Base-by-base conservation (phyloP, 1,140 invertebrate genomes). In the Anoplophora glabripennis region DNA sequence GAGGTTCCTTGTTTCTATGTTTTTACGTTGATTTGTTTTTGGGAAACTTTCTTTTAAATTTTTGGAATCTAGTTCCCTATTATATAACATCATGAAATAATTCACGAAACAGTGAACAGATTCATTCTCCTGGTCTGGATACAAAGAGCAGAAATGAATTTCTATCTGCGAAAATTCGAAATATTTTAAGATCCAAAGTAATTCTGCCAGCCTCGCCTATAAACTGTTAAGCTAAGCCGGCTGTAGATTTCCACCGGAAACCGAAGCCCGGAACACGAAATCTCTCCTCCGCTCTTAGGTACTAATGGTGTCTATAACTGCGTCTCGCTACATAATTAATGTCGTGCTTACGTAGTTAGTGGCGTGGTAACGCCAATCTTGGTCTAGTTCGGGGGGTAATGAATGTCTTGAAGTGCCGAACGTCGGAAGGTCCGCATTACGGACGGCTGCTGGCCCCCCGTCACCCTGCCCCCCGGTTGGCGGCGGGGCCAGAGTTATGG, bases 351-450 rank as follows among this genome's bases (percentile, higher is more conserved):
- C 49, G 49, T 52, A 17, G 49, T 52, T 52, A 52, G 49, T 52
- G 36, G 49, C 49, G 17, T 37, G 34, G 34, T 35, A 37, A 37
- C 34, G 34, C 14, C 49, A 35, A 52, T 52, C 28, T 52, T 37
- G 49, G 49, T 52, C 49, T 35, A 52, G 28, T 52, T 18, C 15
- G 36, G 40, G 36, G n/a, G 49, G 49, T 37, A 52, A 52, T 52
- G 40, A 52, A 52, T 52, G 49, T 52, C 49, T 52, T 7, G 49
- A 52, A 52, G 49, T 52, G 49, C 49, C 49, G 40, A 52, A 52
- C 28, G 35, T 17, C 34, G 49, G 49, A 21, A 15, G 35, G 4
- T 45, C 35, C 36, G 14, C 37, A 40, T 52, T 40, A 52, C 15
- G 49, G 49, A 37, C 34, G 37, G 15, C 36, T 52, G 49, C 49